Evolutionary conservation across 2,797 vertebrate genomes (phyloP).

Genomic region (Bradypodion pumilum): DNA sequence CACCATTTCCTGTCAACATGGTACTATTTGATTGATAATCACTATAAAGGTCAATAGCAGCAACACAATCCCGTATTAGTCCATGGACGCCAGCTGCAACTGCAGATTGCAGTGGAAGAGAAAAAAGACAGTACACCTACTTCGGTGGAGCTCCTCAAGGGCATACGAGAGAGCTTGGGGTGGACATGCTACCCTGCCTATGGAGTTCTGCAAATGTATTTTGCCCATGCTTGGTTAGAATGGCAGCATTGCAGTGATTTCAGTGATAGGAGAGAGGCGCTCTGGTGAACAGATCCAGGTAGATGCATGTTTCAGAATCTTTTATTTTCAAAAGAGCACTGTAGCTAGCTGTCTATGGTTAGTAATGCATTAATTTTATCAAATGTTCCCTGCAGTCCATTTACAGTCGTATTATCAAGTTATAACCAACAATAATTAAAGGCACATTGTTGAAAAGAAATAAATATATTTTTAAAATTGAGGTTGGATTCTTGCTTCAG

Average conservation of each 20-base stretch:
- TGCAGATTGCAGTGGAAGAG: background rate
- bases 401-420: constrained; percentile 57
- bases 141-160: background rate
- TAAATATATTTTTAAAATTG: constrained; percentile 43
- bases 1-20: background rate
- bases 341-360: constrained; percentile 12
- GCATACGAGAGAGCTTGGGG: background rate
- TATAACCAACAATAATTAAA: constrained; percentile 67
- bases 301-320: accelerated
- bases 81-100: background rate
- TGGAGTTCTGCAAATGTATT: background rate
- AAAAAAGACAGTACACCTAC: background rate
- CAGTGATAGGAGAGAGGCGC: background rate
- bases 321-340: background rate
- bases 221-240: background rate
- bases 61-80: background rate
- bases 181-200: background rate
- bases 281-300: background rate
- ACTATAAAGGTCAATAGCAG: background rate
- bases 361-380: constrained; percentile 55
- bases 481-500: constrained; percentile 49
- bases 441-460: constrained; percentile 57
- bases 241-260: background rate
- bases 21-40: background rate
- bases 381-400: constrained; percentile 62